Evolutionary conservation across 2,113 vertebrate species (phyloP).

Genomic region (Sphaerodactylus townsendi): DNA sequence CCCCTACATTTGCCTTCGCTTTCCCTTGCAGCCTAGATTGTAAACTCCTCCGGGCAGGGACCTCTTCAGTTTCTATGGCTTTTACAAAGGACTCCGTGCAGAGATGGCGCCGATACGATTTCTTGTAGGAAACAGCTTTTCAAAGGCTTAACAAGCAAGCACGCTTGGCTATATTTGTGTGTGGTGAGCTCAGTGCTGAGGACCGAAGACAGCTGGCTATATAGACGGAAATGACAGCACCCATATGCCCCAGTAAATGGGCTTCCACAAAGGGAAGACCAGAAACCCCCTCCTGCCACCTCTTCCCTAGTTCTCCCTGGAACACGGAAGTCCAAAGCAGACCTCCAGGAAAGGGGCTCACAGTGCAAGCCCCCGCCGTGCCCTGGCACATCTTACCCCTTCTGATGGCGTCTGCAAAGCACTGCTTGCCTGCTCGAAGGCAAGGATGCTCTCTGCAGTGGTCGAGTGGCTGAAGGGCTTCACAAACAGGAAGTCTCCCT

Average conservation of each 20-base stretch:
- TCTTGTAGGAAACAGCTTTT: background rate
- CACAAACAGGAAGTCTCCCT: constrained; percentile 90
- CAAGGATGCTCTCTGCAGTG: constrained; percentile 68
- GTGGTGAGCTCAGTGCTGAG: background rate
- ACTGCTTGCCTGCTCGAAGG: constrained; percentile 68
- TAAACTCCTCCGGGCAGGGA: background rate
- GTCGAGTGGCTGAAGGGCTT: constrained; percentile 80
- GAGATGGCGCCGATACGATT: background rate
- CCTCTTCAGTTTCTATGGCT: background rate
- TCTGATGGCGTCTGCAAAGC: constrained; percentile 64
- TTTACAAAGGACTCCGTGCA: background rate
- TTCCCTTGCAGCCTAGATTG: background rate
- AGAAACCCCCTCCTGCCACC: no score
- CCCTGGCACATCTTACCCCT: constrained; percentile 64
- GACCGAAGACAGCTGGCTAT: background rate
- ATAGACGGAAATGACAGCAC: background rate
- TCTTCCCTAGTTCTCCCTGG: background rate
- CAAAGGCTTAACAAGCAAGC: background rate
- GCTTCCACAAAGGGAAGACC: background rate
- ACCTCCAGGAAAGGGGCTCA: background rate
- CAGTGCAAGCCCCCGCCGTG: background rate
- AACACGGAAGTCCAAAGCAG: background rate
- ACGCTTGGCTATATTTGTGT: background rate
- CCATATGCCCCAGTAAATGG: background rate
- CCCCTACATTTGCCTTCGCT: background rate